These are phyloP conservation scores for Numida meleagris DNA, from an alignment of 2,113 vertebrate genomes.

Conservation along the genomic window DNA sequence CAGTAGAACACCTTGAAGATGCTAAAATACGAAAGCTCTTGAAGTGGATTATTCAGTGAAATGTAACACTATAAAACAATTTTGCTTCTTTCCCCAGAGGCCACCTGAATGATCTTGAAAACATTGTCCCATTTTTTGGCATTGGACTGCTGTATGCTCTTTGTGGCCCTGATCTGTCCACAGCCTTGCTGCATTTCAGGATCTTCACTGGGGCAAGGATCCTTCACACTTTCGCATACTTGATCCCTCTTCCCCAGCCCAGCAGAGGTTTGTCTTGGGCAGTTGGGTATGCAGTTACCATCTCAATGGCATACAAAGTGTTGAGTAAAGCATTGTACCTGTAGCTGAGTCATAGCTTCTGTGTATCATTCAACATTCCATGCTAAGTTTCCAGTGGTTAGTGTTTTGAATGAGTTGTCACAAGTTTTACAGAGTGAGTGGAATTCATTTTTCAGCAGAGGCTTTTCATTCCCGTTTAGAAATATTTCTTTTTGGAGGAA, in stretches of 20 bases:
- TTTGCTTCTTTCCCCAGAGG: slow-evolving; percentile 76
- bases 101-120: slow-evolving; percentile 95
- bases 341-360: background rate
- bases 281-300: slow-evolving; percentile 74
- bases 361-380: rapidly evolving
- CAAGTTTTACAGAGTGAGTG: background rate
- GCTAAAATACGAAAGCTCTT: background rate
- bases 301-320: slow-evolving; percentile 86
- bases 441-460: background rate
- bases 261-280: slow-evolving; percentile 80
- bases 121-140: slow-evolving; percentile 87
- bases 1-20: background rate
- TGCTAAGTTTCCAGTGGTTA: background rate
- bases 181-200: slow-evolving; percentile 88
- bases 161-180: slow-evolving; percentile 79
- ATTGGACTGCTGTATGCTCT: slow-evolving; percentile 88
- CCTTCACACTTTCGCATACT: slow-evolving; percentile 83
- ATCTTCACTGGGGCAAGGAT: slow-evolving; percentile 83
- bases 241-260: slow-evolving; percentile 86
- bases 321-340: slow-evolving; percentile 63
- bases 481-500: background rate
- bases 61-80: background rate
- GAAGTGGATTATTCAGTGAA: background rate
- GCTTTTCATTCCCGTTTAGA: slow-evolving; percentile 29
- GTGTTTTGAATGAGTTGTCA: background rate